Evolutionary conservation across 2,113 vertebrate genomes (phyloP), one percentile per base, ranked within the genome.

Genomic region (Greenwoodochromis staneri): DNA sequence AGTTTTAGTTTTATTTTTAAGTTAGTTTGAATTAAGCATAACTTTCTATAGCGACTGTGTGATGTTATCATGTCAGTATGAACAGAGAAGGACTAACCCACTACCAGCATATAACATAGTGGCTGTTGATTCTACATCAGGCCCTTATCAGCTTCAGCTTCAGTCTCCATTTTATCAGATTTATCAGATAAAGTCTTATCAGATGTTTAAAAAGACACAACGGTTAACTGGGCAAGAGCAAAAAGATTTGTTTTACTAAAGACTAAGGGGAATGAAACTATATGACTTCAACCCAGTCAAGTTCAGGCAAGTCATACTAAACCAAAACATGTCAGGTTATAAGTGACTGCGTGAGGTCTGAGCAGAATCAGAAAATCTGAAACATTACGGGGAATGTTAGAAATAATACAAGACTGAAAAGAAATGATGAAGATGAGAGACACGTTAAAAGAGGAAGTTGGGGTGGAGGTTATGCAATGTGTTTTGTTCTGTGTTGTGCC

Each of bases 361-460:
- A 71, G 16, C 5, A 5, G 0, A 59, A 71, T 12, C 5, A 5
- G 0, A 59, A 47, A 19, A 38, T 73, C 16, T 7, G 49, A 36
- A 29, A 80, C n/a, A 19, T 17, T 1, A 24, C 9, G 4, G 36
- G 49, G 13, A 34, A 36, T 42, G 4, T 69, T 29, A 81, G 36
- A 87, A 40, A 87, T 21, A 31, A 17, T 80, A 55, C 17, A 14
- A 7, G 12, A 40, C n/a, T 55, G 63, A 87, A 66, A 61, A 85
- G 53, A 83, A 84, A 69, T 31, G 17, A 34, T 54, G 27, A 81
- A 81, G 42, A 71, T 4, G 16, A 88, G n/a, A 29, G 36, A 59
- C 53, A 9, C 4, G 17, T 85, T 45, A 81, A 91, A 95, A 94
- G 93, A 89, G 93, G 94, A 96, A 96, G 86, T 95, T 93, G 6